Conservation (phyloP, 2,113 vertebrate genomes). For the Hippocampus abdominalis region DNA sequence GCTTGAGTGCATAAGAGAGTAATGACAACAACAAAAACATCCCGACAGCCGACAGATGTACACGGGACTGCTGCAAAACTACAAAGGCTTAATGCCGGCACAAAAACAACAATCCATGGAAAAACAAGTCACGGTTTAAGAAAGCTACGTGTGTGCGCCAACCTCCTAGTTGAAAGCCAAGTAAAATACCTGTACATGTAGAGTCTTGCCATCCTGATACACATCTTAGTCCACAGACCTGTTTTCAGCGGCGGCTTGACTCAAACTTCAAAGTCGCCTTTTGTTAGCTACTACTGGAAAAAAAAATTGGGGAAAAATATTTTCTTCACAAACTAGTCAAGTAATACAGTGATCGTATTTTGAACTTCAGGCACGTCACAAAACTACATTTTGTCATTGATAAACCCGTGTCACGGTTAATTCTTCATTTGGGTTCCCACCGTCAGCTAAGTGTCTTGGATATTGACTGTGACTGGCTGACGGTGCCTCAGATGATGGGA, state of each 20-base stretch:
- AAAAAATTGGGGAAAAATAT: neutral
- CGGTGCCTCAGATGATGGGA: neutral
- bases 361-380: neutral
- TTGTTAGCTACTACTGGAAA: neutral
- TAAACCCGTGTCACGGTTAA: neutral
- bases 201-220: constrained; percentile 61
- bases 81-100: constrained; percentile 16
- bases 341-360: neutral
- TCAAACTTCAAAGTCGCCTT: neutral
- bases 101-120: constrained; percentile 10
- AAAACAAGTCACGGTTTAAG: constrained; percentile 7
- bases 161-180: constrained; percentile 21
- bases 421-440: neutral
- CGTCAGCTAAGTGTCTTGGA: neutral
- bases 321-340: neutral
- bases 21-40: constrained; percentile 49
- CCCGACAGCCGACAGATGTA: constrained; percentile 41
- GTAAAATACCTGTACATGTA: constrained; percentile 65
- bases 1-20: constrained; percentile 70
- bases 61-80: constrained; percentile 14
- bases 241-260: neutral
- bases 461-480: neutral
- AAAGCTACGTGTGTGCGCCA: neutral
- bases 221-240: constrained; percentile 32
- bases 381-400: neutral